Evolutionary conservation across 2,113 vertebrate species (phyloP).

Genomic region (Muntiacus reevesi): DNA sequence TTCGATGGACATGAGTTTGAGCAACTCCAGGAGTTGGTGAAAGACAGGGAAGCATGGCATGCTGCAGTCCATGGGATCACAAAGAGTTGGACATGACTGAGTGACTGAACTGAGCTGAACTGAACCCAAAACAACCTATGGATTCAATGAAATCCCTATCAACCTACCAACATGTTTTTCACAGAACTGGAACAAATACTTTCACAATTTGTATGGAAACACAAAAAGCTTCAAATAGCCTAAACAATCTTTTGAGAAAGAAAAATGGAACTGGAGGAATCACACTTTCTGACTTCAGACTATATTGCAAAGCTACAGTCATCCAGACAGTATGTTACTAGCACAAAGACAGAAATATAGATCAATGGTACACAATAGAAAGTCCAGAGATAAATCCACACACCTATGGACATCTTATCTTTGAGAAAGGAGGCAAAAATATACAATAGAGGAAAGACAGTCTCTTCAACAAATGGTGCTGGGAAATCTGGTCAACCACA

Average conservation of each 20-base stretch:
- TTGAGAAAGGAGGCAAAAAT: neutral
- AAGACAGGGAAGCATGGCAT: neutral
- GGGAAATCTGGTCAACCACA: neutral
- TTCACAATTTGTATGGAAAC: neutral
- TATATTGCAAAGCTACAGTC: neutral
- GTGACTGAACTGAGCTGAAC: neutral
- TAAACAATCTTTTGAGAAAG: neutral
- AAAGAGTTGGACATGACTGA: neutral
- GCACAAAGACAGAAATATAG: neutral
- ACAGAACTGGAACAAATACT: neutral
- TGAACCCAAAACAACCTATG: neutral
- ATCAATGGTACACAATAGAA: neutral
- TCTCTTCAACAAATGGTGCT: neutral
- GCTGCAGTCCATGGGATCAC: neutral
- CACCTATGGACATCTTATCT: neutral
- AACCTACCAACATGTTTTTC: neutral
- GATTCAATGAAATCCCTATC: neutral
- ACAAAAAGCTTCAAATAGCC: neutral
- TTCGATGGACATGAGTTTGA: neutral
- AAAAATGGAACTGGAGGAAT: neutral
- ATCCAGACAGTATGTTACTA: neutral
- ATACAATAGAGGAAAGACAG: neutral
- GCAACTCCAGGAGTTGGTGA: neutral
- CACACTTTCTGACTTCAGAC: neutral
- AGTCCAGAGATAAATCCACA: neutral